A percentile compares a stretch with the other conserved stretches of the same genome.
Conservation (phyloP, 2,113 vertebrate species). For the Baryphthengus martii region DNA sequence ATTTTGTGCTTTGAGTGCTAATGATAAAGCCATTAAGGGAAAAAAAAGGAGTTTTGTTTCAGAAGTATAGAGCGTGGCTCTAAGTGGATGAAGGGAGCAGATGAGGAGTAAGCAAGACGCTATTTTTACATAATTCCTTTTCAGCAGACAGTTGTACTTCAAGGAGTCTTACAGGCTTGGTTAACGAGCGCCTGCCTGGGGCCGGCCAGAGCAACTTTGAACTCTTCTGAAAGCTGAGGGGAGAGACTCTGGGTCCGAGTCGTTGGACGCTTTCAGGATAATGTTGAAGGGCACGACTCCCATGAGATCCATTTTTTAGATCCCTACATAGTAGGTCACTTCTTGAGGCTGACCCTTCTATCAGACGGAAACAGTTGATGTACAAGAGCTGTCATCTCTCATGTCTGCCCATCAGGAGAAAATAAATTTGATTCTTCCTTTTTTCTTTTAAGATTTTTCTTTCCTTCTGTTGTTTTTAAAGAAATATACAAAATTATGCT, state of each 20-base stretch:
- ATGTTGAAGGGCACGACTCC: neutral
- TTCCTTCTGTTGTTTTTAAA: neutral
- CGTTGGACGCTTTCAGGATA: neutral
- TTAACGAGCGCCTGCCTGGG: neutral
- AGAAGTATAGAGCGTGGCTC: neutral
- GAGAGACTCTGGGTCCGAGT: neutral
- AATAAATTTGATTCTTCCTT: neutral
- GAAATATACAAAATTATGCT: neutral
- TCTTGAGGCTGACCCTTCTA: neutral
- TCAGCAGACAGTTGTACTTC: neutral
- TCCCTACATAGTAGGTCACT: neutral
- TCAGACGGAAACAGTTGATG: neutral
- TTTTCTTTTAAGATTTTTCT: neutral
- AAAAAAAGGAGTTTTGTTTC: neutral
- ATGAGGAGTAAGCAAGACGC: neutral
- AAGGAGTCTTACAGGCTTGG: neutral
- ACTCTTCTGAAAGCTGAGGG: neutral
- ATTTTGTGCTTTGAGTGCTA: neutral
- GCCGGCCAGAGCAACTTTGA: neutral
- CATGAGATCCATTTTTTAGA: slow-evolving; percentile 3
- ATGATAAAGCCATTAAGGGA: neutral
- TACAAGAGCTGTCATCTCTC: neutral
- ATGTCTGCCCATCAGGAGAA: neutral
- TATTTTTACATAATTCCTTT: neutral
- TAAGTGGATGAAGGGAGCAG: neutral